Evolutionary conservation across 2,113 vertebrate species (phyloP).

Genomic region (Gulo gulo): DNA sequence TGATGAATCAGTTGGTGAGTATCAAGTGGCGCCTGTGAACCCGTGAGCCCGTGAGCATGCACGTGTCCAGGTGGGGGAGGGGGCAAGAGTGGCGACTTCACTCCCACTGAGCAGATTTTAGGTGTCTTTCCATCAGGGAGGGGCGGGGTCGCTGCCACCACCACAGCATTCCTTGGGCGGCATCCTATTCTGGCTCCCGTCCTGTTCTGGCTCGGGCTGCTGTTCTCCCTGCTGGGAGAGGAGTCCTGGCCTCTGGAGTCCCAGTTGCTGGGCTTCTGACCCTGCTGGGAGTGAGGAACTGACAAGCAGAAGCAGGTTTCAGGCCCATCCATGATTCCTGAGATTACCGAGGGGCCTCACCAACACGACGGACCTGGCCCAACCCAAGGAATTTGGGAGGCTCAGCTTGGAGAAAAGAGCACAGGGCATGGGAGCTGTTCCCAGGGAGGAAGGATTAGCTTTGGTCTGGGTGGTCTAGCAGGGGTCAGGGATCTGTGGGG

Average conservation of each 20-base stretch:
- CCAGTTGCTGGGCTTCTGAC: background rate
- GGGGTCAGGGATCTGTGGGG: background rate
- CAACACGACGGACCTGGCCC: background rate
- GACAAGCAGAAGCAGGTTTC: conserved; percentile 13
- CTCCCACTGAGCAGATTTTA: background rate
- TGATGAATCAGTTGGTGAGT: conserved; percentile 69
- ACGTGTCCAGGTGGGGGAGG: background rate
- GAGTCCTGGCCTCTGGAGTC: background rate
- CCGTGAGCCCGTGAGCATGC: background rate
- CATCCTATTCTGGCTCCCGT: background rate
- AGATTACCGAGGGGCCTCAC: background rate
- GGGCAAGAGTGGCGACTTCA: background rate
- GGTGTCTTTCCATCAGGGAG: background rate
- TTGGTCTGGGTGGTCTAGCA: background rate
- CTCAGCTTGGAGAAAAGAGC: background rate
- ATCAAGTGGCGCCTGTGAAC: conserved; percentile 37
- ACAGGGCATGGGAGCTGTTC: background rate
- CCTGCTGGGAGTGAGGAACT: background rate
- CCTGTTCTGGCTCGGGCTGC: background rate
- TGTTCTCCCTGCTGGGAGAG: background rate
- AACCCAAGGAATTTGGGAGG: background rate
- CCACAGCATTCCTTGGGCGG: background rate
- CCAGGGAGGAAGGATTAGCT: background rate
- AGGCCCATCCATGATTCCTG: background rate
- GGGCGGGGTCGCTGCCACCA: background rate